Evolutionary conservation across 2,113 vertebrate genomes (phyloP), one percentile per base, ranked within the genome.

Genomic region (Hippocampus comes): DNA sequence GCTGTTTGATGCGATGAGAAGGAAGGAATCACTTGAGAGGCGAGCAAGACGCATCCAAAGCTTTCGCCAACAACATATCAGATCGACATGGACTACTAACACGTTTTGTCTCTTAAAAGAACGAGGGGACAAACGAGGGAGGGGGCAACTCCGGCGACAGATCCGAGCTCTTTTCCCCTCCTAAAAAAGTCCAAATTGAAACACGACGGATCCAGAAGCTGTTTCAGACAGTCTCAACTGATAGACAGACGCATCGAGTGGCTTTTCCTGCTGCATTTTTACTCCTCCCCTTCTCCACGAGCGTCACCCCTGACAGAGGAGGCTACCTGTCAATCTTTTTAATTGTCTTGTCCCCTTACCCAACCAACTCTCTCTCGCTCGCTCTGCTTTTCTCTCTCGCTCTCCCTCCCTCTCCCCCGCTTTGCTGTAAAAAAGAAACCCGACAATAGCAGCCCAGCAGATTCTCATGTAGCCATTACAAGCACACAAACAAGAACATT

Each of bases 211-310:
- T 95, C 95, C 94, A 94, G 93, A 93, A 95, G 95, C 95, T 94
- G 95, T 94, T 95, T 95, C 95, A 98, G 96, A 96, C 96, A 97
- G 95, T 91, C 95, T 98, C 95, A 96, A 97, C 96, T 98, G 96
- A 98, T 97, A 96, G 96, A 99, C 97, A 98, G 97, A 99, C 96
- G 95, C 96, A 98, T 98, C 96, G 96, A 97, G 95, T 95, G 93
- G 96, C 95, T 94, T 95, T 96, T 95, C 96, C 95, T 95, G 96
- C 94, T 94, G 93, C 94, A 93, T 93, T 92, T 94, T 97, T 95
- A 97, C 96, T 97, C 95, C 96, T 96, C 96, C 97, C 96, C 96
- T 66, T 95, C 93, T 94, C 93, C 88, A 93, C 94, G 89, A 95
- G 97, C 96, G 95, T 98, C 95, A 98, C 95, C 95, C 95, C 93